phyloP scores from a whole-genome alignment of 2,113 vertebrate species.

The Otolemur garnettii region DNA sequence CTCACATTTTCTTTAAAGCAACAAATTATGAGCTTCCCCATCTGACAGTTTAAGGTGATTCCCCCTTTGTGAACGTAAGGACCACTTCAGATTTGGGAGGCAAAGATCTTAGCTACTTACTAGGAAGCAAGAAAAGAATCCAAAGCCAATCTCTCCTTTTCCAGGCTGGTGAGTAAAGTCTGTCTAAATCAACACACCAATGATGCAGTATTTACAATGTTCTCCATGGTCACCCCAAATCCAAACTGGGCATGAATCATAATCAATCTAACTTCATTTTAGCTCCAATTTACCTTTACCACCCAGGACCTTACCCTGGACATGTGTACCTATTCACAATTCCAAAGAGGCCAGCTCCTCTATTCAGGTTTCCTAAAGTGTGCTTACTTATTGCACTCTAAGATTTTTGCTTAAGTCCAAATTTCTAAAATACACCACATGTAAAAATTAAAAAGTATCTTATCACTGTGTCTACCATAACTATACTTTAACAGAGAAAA shows the following conservation, averaged over 20 bases:
- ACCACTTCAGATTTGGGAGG: neutral
- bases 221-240: neutral
- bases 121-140: neutral
- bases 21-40: neutral
- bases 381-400: neutral
- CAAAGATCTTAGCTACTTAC: slow-evolving; percentile 22
- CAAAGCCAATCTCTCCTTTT: neutral
- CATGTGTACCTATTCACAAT: neutral
- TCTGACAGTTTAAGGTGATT: neutral
- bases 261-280: neutral
- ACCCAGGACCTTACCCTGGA: neutral
- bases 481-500: slow-evolving; percentile 26
- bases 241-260: neutral
- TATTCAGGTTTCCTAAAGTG: neutral
- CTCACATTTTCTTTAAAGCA: slow-evolving; percentile 29
- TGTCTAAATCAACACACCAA: neutral
- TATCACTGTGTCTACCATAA: neutral
- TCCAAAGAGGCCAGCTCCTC: neutral
- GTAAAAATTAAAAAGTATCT: neutral
- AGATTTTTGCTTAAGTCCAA: slow-evolving; percentile 45
- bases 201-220: neutral
- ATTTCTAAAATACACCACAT: slow-evolving; percentile 48
- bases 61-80: neutral
- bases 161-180: neutral
- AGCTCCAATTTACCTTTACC: neutral